Evolutionary conservation across 2,113 vertebrate species (phyloP).

Genomic region (Austrofundulus limnaeus): DNA sequence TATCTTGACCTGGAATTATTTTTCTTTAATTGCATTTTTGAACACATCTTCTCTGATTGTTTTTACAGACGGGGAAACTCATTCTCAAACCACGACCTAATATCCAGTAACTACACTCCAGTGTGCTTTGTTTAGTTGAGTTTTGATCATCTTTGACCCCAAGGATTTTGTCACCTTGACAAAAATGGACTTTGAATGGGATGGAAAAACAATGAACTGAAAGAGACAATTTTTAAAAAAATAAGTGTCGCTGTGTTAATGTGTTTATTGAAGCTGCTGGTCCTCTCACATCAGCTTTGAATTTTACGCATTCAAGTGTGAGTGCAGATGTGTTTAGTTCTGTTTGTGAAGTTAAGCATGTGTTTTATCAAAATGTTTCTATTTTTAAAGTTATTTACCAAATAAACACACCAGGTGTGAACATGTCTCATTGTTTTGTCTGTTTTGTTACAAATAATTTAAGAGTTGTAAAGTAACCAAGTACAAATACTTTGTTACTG

Average conservation of each 20-base stretch:
- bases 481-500: no score
- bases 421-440: neutral
- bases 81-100: conserved; percentile 97
- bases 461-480: no score
- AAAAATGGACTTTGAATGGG: conserved; percentile 10
- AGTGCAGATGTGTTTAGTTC: conserved; percentile 57
- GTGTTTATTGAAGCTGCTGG: conserved; percentile 53
- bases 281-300: conserved; percentile 35
- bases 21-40: neutral
- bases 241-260: conserved; percentile 24
- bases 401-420: conserved; percentile 62
- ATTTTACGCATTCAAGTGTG: conserved; percentile 58
- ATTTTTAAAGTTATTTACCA: conserved; percentile 72
- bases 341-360: conserved; percentile 50
- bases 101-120: conserved; percentile 83
- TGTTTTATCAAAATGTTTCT: conserved; percentile 75
- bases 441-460: neutral
- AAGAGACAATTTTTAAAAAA: conserved; percentile 10
- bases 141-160: neutral
- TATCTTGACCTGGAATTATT: no score
- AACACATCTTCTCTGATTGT: conserved; percentile 1
- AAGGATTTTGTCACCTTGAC: conserved; percentile 3
- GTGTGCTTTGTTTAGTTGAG: neutral
- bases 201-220: conserved; percentile 28
- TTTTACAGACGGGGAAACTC: conserved; percentile 93